phyloP scores from a whole-genome alignment of 1,140 invertebrate genomes.

The Drosophila repletoides region DNA sequence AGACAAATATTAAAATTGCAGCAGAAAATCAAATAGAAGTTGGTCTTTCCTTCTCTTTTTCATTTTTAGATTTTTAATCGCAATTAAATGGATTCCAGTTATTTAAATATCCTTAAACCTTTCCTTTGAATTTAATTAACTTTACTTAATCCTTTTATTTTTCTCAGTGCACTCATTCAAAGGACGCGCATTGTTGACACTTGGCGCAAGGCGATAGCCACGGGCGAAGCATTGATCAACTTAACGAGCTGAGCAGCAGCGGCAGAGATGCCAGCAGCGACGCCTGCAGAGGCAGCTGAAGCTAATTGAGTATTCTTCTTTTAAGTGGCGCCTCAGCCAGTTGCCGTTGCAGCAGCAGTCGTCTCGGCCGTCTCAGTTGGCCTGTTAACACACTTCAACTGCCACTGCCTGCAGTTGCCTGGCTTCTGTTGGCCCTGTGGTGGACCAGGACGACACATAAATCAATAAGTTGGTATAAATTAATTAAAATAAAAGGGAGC shows the following conservation, averaged over 20 bases:
- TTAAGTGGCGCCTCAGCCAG: conserved; percentile 60
- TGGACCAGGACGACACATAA: conserved; percentile 40
- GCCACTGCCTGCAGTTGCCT: conserved; percentile 52
- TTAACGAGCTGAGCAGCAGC: conserved; percentile 37
- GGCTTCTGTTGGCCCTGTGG: conserved; percentile 10
- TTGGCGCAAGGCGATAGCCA: conserved; percentile 33
- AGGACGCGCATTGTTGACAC: conserved; percentile 37
- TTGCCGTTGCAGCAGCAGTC: conserved; percentile 18
- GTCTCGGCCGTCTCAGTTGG: background rate
- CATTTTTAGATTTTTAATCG: background rate
- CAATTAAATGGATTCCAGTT: background rate
- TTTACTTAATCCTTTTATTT: background rate
- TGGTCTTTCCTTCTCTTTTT: background rate
- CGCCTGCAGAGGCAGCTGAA: conserved; percentile 7
- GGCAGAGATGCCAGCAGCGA: background rate
- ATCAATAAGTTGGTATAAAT: conserved; percentile 76
- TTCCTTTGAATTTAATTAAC: background rate
- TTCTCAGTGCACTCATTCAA: conserved; percentile 9
- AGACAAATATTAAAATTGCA: background rate
- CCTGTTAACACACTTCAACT: conserved; percentile 46
- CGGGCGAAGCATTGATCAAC: conserved; percentile 38
- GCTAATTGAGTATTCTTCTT: conserved; percentile 75
- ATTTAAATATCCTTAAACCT: too few species aligned
- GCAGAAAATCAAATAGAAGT: background rate
- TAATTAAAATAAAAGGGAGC: conserved; percentile 56